Conservation (phyloP, 2,797 vertebrate genomes). For the Periparus ater region DNA sequence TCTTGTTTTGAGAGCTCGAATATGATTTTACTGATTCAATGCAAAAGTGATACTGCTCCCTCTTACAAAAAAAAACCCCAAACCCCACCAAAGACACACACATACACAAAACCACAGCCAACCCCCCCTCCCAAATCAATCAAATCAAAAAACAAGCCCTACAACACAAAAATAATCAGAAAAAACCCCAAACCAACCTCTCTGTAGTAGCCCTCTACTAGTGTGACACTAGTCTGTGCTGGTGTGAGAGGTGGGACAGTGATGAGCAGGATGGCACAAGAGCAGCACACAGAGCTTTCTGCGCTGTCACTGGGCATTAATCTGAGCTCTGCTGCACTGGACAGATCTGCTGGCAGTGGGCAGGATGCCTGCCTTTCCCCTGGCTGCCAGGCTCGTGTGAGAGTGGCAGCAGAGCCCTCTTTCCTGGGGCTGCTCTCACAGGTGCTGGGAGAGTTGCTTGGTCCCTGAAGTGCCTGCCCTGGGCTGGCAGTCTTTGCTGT, state of each 20-base stretch:
- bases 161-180: neutral
- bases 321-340: neutral
- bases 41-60: neutral
- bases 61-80: neutral
- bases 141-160: neutral
- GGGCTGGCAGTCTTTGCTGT: neutral
- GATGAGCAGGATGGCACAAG: neutral
- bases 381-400: neutral
- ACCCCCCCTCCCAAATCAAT: accelerated
- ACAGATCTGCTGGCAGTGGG: neutral
- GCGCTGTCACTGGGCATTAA: neutral
- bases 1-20: neutral
- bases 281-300: neutral
- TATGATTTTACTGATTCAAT: neutral
- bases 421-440: neutral
- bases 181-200: neutral
- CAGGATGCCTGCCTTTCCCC: neutral
- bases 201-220: neutral
- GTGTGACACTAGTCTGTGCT: neutral
- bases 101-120: neutral
- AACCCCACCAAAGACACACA: neutral
- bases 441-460: neutral
- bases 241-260: neutral
- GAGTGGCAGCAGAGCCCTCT: neutral
- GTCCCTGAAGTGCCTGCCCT: neutral